Conservation (phyloP, 2,113 vertebrate genomes). For the Bujurquina vittata region DNA sequence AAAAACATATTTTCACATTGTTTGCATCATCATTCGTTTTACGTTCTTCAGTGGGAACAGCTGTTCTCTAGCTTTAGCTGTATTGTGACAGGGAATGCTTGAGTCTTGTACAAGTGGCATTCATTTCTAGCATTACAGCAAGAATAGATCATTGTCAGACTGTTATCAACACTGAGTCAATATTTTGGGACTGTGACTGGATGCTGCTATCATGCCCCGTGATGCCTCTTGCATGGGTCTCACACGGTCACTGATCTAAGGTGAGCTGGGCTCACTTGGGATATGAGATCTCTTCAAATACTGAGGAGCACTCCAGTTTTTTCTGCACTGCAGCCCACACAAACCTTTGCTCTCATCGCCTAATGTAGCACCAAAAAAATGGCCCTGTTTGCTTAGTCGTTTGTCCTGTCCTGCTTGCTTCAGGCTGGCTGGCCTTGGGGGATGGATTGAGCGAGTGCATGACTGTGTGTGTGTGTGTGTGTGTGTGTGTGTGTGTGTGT, state of each 20-base stretch:
- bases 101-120: not conserved
- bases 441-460: slow-evolving; percentile 32
- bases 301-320: slow-evolving; percentile 56
- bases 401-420: slow-evolving; percentile 65
- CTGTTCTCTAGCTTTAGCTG: slow-evolving; percentile 11
- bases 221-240: slow-evolving; percentile 29
- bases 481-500: not conserved
- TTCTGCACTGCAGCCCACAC: slow-evolving; percentile 43
- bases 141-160: slow-evolving; percentile 21
- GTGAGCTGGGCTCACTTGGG: slow-evolving; percentile 52
- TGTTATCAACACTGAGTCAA: slow-evolving; percentile 12
- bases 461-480: slow-evolving; percentile 2
- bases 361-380: slow-evolving; percentile 73
- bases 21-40: slow-evolving; percentile 44
- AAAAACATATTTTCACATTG: slow-evolving; percentile 20
- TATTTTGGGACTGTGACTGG: slow-evolving; percentile 30
- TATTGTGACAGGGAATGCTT: not conserved
- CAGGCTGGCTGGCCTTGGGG: slow-evolving; percentile 54
- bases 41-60: slow-evolving; percentile 31
- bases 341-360: slow-evolving; percentile 69
- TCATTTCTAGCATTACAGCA: not conserved
- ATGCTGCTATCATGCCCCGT: slow-evolving; percentile 9
- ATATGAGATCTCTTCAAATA: slow-evolving; percentile 53
- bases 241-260: slow-evolving; percentile 17
- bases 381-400: slow-evolving; percentile 64